phyloP scores from a whole-genome alignment of 2,113 vertebrate species.

The Notechis scutatus region DNA sequence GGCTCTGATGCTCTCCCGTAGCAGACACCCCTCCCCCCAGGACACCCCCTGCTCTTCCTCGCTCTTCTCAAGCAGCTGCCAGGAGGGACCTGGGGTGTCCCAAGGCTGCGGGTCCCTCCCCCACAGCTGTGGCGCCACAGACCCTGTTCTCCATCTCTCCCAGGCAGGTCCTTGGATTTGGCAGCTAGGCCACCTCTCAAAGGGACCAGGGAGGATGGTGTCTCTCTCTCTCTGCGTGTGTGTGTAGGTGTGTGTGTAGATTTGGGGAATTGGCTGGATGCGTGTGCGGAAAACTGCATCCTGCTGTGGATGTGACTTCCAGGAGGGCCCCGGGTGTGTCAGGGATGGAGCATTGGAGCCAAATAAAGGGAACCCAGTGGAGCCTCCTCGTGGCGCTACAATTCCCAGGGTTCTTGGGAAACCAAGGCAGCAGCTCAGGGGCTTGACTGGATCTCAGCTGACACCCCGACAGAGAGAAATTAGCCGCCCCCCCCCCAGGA shows the following conservation, averaged over 20 bases:
- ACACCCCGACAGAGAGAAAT: neutral
- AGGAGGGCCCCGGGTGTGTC: neutral
- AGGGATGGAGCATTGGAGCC: neutral
- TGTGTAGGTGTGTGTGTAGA: neutral
- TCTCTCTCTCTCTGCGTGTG: neutral
- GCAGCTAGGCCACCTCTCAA: neutral
- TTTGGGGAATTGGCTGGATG: neutral
- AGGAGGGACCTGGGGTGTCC: no score
- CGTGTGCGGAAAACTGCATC: neutral
- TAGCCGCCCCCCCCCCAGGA: neutral
- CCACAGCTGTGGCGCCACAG: neutral
- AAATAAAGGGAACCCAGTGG: neutral
- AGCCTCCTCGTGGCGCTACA: neutral
- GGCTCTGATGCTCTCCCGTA: neutral
- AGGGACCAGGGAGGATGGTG: neutral
- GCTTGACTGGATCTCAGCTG: neutral
- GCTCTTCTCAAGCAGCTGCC: neutral
- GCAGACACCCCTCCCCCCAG: neutral
- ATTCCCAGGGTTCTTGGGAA: neutral
- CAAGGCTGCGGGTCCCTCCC: neutral
- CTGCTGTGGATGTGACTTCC: neutral
- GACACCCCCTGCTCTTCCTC: no score
- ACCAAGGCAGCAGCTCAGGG: neutral
- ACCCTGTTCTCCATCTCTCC: neutral
- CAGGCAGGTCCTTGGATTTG: neutral